Conservation (phyloP, 1,140 invertebrate genomes). For the Drosophila sp. region DNA sequence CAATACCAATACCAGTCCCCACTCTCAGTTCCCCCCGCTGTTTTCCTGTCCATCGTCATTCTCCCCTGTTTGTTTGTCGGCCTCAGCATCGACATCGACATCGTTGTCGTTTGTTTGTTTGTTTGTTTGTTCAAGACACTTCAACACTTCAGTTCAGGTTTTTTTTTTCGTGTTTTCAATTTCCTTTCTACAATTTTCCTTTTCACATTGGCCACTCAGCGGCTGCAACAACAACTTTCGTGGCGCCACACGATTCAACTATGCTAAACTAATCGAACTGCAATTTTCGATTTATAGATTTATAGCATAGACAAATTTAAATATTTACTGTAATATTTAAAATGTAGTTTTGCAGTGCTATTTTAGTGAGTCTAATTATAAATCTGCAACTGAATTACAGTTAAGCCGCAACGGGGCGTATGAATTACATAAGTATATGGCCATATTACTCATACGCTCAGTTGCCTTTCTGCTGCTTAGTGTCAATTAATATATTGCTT, state of each 20-base stretch:
- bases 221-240: conserved; percentile 31
- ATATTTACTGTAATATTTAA: neutral
- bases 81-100: conserved; percentile 42
- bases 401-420: neutral
- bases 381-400: neutral
- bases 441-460: neutral
- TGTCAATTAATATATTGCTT: too few relatives aligned
- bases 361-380: neutral
- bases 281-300: too few relatives aligned
- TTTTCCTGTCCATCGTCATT: conserved; percentile 17
- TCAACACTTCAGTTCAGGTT: conserved; percentile 74
- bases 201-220: conserved; percentile 50
- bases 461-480: neutral
- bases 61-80: conserved; percentile 57
- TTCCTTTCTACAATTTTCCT: conserved; percentile 73
- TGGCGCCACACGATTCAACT: conserved; percentile 30
- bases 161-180: conserved; percentile 49
- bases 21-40: conserved; percentile 4
- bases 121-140: conserved; percentile 77
- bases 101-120: conserved; percentile 48
- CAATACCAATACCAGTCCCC: neutral
- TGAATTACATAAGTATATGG: neutral
- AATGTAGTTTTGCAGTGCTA: neutral
- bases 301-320: too few relatives aligned
- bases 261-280: neutral